These are phyloP conservation scores for Tetragonula clypearis DNA, from an alignment of 1,140 invertebrate genomes.

Conservation along the genomic window DNA sequence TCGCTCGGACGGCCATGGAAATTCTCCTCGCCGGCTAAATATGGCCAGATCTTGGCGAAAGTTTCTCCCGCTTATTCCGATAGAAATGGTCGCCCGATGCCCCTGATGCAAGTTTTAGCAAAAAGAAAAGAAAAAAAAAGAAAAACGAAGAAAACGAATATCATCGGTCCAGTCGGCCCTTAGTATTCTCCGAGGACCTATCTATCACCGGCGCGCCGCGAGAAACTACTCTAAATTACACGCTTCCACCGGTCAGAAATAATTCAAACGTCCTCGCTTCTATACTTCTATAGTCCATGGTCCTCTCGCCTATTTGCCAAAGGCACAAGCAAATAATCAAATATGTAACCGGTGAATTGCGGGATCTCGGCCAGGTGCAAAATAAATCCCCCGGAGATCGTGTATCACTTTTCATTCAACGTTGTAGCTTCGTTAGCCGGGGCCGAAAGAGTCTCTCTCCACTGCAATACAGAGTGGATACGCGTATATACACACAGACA, in stretches of 20 bases:
- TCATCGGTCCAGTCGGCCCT: neutral
- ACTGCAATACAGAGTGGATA: too few relatives aligned
- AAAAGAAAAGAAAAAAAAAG: neutral
- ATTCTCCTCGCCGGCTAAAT: neutral
- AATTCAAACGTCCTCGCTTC: constrained; percentile 18
- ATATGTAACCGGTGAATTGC: constrained; percentile 40
- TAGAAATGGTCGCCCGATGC: neutral
- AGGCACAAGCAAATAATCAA: constrained; percentile 53
- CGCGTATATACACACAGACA: neutral
- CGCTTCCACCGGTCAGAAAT: neutral
- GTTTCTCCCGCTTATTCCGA: neutral
- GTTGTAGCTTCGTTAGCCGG: constrained; percentile 47
- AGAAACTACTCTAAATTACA: constrained; percentile 13
- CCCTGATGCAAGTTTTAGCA: neutral
- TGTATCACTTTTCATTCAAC: constrained; percentile 56
- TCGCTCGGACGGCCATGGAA: neutral
- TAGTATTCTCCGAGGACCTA: neutral
- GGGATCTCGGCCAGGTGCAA: constrained; percentile 22
- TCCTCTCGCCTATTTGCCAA: constrained; percentile 7
- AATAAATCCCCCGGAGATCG: constrained; percentile 60
- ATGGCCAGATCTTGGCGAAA: neutral
- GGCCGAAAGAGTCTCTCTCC: neutral
- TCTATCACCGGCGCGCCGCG: neutral
- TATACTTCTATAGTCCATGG: too few relatives aligned
- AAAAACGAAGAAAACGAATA: too few relatives aligned